A percentile compares a stretch with the other conserved stretches of the same genome.
These are phyloP conservation scores for Drosophila nigritarsus DNA, from an alignment of 2,888 invertebrate genomes.

Conservation along the genomic window DNA sequence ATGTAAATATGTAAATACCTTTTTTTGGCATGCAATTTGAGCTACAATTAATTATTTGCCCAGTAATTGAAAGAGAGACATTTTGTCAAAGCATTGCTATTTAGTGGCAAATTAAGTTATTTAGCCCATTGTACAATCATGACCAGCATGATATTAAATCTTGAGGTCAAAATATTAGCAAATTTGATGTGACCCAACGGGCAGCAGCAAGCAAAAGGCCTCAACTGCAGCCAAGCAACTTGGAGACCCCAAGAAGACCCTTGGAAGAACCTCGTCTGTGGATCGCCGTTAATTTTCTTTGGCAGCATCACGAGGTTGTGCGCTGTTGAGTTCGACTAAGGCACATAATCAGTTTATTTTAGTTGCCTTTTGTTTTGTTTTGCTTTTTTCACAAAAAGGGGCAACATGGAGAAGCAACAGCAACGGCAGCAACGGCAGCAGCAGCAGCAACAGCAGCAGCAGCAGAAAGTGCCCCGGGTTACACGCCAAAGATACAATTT, in stretches of 20 bases:
- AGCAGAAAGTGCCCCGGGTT: constrained; percentile 81
- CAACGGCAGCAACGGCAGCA: constrained; percentile 12
- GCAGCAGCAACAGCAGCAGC: constrained; percentile 21
- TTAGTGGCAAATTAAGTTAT: not conserved
- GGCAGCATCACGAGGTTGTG: constrained; percentile 23
- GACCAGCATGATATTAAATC: constrained; percentile 56
- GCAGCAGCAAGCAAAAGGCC: constrained; percentile 31
- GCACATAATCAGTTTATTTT: constrained; percentile 80
- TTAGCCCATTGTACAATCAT: constrained; percentile 60
- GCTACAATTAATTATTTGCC: not conserved
- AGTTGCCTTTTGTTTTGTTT: constrained; percentile 50
- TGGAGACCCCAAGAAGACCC: constrained; percentile 21
- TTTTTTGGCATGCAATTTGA: not conserved
- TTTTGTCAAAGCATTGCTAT: not conserved
- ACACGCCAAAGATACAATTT: constrained; percentile 84
- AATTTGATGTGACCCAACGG: constrained; percentile 72
- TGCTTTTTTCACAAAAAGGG: constrained; percentile 9
- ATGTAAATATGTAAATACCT: not conserved
- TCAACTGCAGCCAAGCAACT: not conserved
- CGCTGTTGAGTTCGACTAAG: constrained; percentile 45
- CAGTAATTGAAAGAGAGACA: not conserved
- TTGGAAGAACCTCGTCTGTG: constrained; percentile 16
- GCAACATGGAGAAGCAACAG: constrained; percentile 28
- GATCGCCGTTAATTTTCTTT: constrained; percentile 67
- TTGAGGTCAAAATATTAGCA: constrained; percentile 76